Evolutionary conservation across 2,797 vertebrate genomes (phyloP), one percentile per base, ranked within the genome.

Genomic region (Tapirus indicus): DNA sequence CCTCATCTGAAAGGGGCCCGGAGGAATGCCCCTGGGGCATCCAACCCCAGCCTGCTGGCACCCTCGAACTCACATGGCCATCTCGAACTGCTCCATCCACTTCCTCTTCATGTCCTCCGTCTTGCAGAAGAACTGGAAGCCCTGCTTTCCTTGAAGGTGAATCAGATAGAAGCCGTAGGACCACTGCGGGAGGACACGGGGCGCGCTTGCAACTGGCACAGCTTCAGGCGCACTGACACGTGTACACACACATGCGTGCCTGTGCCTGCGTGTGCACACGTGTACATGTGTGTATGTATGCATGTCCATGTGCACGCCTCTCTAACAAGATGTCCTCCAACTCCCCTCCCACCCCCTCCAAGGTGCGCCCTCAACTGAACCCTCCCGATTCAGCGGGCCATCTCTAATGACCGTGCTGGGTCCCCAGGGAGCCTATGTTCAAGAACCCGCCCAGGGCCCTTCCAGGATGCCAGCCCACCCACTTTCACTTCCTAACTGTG

Each of bases 31-130:
- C 1, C 14, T 0, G 2, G 7, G 10, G 71, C 18, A 13, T 2
- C 23, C 8, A 0, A 0, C 4, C 3, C 2, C 6, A 0, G 0
- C 0, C 17, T 0, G 2, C n/a, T 5, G 10, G 10, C 5, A 3
- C 0, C 12, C 12, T 1, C 2, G 0, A 1, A 99, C 99, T 99
- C 98, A 99, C 99, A 99, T 99, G 95, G 99, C 99, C 99, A 99
- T 99, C 97, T 99, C 99, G 93, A 99, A 99, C 98, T 99, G 99
- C 98, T 99, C 99, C 99, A 99, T 99, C 99, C 99, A 99, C 90
- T 99, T 99, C 98, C 99, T 99, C 98, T 99, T 99, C 98, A 99
- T 99, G 83, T 99, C 99, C 95, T 99, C 99, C 0, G 99, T 99
- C 99, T 99, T 99, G 98, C 99, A 99, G 98, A 99, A 99, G 97